Percentiles rank a stretch among this genome's conserved stretches.
These are phyloP conservation scores for Belonocnema kinseyi DNA, from an alignment of 1,140 invertebrate species.

Conservation along the genomic window DNA sequence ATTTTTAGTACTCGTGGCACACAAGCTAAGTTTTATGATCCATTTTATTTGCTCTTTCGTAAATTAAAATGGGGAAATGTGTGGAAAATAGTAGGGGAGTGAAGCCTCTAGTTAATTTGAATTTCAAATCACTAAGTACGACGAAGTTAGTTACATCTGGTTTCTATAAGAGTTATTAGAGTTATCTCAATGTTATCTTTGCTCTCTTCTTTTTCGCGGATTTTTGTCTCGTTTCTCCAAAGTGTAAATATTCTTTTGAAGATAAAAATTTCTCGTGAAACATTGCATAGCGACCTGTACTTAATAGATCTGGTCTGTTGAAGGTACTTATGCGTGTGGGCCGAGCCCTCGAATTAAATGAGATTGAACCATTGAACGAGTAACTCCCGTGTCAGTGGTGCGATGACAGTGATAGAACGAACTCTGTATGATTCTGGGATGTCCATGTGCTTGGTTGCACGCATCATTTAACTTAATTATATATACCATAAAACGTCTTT, in stretches of 20 bases:
- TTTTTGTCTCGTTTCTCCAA: no score
- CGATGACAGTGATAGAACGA: slow-evolving; percentile 24
- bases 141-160: no score
- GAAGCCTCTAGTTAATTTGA: no score
- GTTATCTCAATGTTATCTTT: no score
- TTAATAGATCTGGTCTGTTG: not conserved
- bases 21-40: no score
- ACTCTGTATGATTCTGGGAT: slow-evolving; percentile 9
- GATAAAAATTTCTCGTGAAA: not conserved
- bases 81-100: no score
- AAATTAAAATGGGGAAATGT: no score
- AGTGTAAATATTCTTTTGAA: not conserved
- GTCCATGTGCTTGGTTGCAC: not conserved
- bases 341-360: slow-evolving; percentile 28
- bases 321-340: slow-evolving; percentile 28
- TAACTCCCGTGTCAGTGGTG: slow-evolving; percentile 24
- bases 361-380: slow-evolving; percentile 28
- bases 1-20: no score
- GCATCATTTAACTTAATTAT: not conserved
- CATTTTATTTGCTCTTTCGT: no score
- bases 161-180: no score
- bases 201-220: no score
- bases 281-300: not conserved
- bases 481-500: not conserved
- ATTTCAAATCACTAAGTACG: no score